Base-by-base conservation (phyloP, 2,888 invertebrate species). In the Melieria picta region DNA sequence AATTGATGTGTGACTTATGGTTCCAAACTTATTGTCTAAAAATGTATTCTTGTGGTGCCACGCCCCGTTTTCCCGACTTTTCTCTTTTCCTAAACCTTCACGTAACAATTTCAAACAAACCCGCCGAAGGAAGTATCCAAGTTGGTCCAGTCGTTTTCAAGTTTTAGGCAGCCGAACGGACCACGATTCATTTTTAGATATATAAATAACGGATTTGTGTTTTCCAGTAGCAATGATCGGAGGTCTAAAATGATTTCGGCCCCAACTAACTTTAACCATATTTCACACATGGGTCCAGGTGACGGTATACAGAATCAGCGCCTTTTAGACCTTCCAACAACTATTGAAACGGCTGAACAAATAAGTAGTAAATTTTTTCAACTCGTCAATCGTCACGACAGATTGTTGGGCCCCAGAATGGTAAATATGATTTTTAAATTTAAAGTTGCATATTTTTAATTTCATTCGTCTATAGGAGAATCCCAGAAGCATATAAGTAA, bases 201-300 rank as follows among this genome's bases (percentile, higher is more conserved):
- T n/a, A n/a, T n/a, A n/a, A n/a, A 5, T 16, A 30, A 62, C 43
- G 16, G 7, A 48, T 45, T 61, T 45, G 56, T 45, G 6, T 30
- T 57, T 65, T 71, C 69, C 65, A 65, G 62, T 46, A 77, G 76
- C 78, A 93, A 94, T 50, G 95, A 96, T 86, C 91, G 96, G 67
- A 91, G 96, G 67, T 95, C 96, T 5, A 94, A 95, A 82, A 90
- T 96, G 87, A 99, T 99, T 84, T 98, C 98, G 0, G 97, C 95
- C 48, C 99, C 99, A 42, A 96, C 95, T 61, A 98, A 99, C 89
- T 99, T 99, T 89, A 97, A 96, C 82, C 99, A 99, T 88, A 93
- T 99, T 77, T 96, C 96, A 76, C 99, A 99, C 88, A 97, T 99
- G 96, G 99, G 99, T 60, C 99, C 99, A 52, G 97, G 97, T 10